Percentiles rank a stretch among this genome's conserved stretches.
Conservation (phyloP, 30 jellyfish, hydroid and myxozoan species). For the Aurelia aurita region DNA sequence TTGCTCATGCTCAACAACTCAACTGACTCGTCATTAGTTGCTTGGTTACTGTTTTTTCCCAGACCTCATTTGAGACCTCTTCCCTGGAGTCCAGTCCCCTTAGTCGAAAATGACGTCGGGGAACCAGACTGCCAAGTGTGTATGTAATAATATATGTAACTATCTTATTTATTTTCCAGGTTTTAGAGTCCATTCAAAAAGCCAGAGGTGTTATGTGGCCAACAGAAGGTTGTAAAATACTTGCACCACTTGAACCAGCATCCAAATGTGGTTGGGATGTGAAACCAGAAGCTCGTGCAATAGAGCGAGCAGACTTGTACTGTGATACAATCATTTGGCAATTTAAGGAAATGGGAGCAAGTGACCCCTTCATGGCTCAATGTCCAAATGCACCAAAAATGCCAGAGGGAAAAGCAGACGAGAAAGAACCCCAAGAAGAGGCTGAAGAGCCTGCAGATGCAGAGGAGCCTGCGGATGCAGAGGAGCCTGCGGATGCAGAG, state of each 20-base stretch:
- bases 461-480: too few species aligned
- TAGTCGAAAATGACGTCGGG: too few species aligned
- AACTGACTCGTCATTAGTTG: too few species aligned
- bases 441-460: slow-evolving; percentile 11
- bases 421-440: neutral
- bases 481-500: too few species aligned
- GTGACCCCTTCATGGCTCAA: slow-evolving; percentile 71
- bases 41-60: too few species aligned
- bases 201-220: slow-evolving; percentile 75
- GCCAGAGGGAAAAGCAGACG: slow-evolving; percentile 9
- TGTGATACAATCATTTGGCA: slow-evolving; percentile 82
- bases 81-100: too few species aligned
- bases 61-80: too few species aligned
- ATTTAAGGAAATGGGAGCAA: slow-evolving; percentile 79
- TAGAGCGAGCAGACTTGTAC: slow-evolving; percentile 64
- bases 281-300: slow-evolving; percentile 60
- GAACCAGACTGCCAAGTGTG: too few species aligned
- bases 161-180: slow-evolving; percentile 17
- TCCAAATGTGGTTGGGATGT: slow-evolving; percentile 77
- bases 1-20: too few species aligned
- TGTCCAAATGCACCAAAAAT: slow-evolving; percentile 70
- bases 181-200: slow-evolving; percentile 47
- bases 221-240: slow-evolving; percentile 53
- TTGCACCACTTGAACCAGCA: slow-evolving; percentile 70
- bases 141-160: neutral